Evolutionary conservation across 2,888 invertebrate genomes (phyloP).

Genomic region (Spodoptera picta): DNA sequence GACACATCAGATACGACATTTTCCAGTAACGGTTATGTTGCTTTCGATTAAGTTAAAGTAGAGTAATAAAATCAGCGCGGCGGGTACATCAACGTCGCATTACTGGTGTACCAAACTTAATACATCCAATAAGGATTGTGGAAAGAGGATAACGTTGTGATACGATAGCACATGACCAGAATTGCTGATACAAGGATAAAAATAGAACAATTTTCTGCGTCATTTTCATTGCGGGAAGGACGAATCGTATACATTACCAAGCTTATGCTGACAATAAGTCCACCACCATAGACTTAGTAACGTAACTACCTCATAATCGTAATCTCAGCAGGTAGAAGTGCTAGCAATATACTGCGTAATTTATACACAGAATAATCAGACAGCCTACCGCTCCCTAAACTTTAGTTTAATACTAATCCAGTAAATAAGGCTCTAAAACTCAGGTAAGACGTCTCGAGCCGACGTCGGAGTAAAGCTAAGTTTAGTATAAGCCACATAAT

Average conservation of each 20-base stretch:
- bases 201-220: too few relatives aligned
- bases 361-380: not conserved
- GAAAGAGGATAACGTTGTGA: too few relatives aligned
- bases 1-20: not conserved
- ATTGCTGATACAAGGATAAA: too few relatives aligned
- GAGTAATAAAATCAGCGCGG: slow-evolving; percentile 1
- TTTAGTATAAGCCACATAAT: slow-evolving; percentile 32
- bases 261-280: too few relatives aligned
- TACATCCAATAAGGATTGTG: too few relatives aligned
- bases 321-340: too few relatives aligned
- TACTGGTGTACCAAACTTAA: too few relatives aligned
- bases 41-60: not conserved
- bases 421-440: slow-evolving; percentile 18
- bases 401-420: slow-evolving; percentile 13
- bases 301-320: too few relatives aligned
- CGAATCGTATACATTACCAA: too few relatives aligned
- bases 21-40: not conserved
- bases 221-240: too few relatives aligned
- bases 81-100: not conserved
- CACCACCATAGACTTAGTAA: too few relatives aligned
- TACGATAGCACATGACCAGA: too few relatives aligned
- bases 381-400: slow-evolving; percentile 12
- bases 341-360: not conserved
- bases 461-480: not conserved
- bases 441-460: slow-evolving; percentile 33